phyloP scores from a whole-genome alignment of 2,113 vertebrate genomes.

The Brachypteracias leptosomus region DNA sequence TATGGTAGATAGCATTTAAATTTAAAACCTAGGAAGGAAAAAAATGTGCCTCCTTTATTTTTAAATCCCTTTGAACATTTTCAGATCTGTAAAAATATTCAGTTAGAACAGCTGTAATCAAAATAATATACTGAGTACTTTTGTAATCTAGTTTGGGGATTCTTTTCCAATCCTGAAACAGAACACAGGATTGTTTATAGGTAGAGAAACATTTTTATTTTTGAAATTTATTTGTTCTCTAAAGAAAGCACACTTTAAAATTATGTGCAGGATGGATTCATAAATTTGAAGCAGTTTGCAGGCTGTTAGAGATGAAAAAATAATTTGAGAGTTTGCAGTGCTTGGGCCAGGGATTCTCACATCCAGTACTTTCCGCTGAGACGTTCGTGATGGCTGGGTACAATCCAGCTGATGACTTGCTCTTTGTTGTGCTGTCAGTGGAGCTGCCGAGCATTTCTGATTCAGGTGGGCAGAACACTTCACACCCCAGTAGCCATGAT shows the following conservation, averaged over 20 bases:
- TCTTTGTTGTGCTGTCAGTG: neutral
- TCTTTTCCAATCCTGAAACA: neutral
- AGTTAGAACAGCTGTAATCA: neutral
- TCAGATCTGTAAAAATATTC: neutral
- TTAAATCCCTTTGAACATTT: neutral
- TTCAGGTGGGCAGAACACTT: slow-evolving; percentile 20
- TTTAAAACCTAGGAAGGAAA: neutral
- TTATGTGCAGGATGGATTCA: neutral
- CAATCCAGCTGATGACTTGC: neutral
- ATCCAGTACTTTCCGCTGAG: neutral
- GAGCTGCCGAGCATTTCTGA: neutral
- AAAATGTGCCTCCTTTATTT: neutral
- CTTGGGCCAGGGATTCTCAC: neutral
- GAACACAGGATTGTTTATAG: neutral
- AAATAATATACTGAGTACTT: neutral
- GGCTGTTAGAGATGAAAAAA: neutral
- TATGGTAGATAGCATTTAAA: neutral
- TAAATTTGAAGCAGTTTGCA: neutral
- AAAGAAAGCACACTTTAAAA: neutral
- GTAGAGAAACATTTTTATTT: neutral
- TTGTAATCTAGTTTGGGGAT: neutral
- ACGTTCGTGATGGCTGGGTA: rapidly evolving
- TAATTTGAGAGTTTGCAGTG: neutral
- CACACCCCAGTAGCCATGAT: neutral
- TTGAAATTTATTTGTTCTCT: neutral